These are phyloP conservation scores for Pseudomyrmex dendroicus DNA, from an alignment of 1,140 invertebrate species.

Conservation along the genomic window DNA sequence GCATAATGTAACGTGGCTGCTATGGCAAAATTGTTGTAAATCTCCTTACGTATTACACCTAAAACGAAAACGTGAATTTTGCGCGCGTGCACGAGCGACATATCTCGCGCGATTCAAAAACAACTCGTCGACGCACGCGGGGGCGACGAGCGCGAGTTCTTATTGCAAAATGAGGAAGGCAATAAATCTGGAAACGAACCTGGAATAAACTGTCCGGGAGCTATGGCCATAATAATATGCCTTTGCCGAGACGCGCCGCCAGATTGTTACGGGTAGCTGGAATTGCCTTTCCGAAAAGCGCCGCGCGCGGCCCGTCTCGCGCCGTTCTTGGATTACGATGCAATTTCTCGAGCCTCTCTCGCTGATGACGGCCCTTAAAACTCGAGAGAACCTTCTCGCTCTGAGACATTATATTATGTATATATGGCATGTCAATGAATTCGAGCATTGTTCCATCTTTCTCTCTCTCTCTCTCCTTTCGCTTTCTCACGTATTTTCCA, in stretches of 20 bases:
- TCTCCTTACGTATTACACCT: no score
- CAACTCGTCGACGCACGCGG: constrained; percentile 65
- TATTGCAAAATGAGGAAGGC: constrained; percentile 64
- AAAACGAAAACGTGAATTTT: constrained; percentile 19
- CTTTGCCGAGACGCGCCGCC: constrained; percentile 64
- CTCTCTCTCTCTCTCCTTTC: background rate
- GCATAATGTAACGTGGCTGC: no score
- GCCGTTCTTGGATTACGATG: constrained; percentile 75
- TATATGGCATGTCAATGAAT: constrained; percentile 61
- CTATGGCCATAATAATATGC: constrained; percentile 80
- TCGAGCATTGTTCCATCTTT: constrained; percentile 16
- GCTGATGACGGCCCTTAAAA: constrained; percentile 70
- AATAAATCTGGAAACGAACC: constrained; percentile 81
- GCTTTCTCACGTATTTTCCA: background rate
- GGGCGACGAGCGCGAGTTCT: constrained; percentile 66
- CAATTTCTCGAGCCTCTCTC: constrained; percentile 72
- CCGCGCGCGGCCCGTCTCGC: constrained; percentile 17
- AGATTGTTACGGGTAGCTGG: constrained; percentile 74
- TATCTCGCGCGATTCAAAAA: constrained; percentile 54
- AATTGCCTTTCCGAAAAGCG: constrained; percentile 77
- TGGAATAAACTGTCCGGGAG: constrained; percentile 79
- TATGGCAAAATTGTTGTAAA: no score
- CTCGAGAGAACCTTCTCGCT: constrained; percentile 44
- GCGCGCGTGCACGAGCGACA: background rate
- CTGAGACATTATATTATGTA: constrained; percentile 46